Conservation (phyloP, 2,113 vertebrate species). For the Microcebus jonahi region DNA sequence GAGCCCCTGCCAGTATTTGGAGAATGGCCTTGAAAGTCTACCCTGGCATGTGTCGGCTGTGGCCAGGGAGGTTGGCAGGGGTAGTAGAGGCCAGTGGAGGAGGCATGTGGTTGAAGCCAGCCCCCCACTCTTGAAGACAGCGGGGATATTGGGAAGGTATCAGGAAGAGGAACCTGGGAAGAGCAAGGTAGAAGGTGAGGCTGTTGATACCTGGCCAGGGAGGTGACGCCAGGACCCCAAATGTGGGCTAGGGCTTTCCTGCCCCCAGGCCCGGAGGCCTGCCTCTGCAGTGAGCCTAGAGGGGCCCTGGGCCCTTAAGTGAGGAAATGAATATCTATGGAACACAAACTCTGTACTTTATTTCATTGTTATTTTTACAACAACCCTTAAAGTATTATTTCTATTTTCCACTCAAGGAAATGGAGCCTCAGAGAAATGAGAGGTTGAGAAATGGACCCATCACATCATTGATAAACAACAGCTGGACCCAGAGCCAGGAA, state of each 20-base stretch:
- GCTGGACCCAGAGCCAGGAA: background rate
- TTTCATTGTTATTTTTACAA: background rate
- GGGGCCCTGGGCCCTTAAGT: background rate
- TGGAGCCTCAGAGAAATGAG: background rate
- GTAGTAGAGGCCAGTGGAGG: background rate
- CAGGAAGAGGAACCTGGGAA: background rate
- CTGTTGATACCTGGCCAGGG: background rate
- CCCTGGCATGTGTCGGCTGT: background rate
- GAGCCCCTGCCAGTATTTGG: background rate
- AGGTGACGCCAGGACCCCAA: background rate
- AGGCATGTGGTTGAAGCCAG: background rate
- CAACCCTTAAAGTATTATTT: background rate
- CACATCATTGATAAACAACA: background rate
- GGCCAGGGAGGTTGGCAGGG: background rate
- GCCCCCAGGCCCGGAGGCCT: background rate
- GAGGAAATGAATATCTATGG: background rate
- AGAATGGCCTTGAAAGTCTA: background rate
- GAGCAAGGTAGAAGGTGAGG: background rate
- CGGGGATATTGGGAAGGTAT: background rate
- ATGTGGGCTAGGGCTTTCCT: too few relatives aligned
- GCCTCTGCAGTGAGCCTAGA: background rate
- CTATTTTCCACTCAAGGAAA: background rate
- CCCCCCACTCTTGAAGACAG: background rate
- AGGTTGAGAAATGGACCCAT: background rate
- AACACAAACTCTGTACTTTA: background rate